These are phyloP conservation scores for Hetaerina titia DNA, from an alignment of 2,888 invertebrate genomes.

Conservation along the genomic window DNA sequence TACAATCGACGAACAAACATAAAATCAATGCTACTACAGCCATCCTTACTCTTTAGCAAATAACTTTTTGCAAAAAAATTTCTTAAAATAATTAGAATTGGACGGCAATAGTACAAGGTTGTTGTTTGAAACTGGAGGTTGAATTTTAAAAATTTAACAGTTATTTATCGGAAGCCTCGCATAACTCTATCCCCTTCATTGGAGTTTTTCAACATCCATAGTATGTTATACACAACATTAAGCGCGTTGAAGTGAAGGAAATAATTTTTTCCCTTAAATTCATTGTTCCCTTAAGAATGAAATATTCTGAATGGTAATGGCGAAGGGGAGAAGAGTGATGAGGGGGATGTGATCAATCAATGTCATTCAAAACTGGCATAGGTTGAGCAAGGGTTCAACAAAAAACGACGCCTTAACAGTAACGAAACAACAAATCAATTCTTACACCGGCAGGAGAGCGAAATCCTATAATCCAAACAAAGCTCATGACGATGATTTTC, in stretches of 20 bases:
- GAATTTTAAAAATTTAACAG: too few species aligned
- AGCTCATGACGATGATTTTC: background rate
- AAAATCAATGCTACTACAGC: too few species aligned
- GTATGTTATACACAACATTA: background rate
- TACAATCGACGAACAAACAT: too few species aligned
- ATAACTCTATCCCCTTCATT: too few species aligned
- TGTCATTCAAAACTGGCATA: background rate
- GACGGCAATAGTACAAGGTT: too few species aligned
- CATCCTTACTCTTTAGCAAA: too few species aligned
- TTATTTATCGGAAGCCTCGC: too few species aligned
- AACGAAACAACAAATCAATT: background rate
- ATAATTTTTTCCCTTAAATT: background rate
- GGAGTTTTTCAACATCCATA: too few species aligned
- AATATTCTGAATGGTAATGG: background rate
- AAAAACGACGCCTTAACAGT: background rate
- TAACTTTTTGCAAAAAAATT: too few species aligned
- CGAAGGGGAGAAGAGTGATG: background rate
- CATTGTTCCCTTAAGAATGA: background rate
- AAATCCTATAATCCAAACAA: background rate
- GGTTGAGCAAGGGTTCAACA: background rate
- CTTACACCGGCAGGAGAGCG: background rate
- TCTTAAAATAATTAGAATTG: too few species aligned
- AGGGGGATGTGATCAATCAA: background rate
- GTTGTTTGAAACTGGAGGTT: too few species aligned
- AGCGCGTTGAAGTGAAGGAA: background rate